Evolutionary conservation across 2,797 vertebrate genomes (phyloP), one percentile per base, ranked within the genome.

Genomic region (Phalloptychus januarius): DNA sequence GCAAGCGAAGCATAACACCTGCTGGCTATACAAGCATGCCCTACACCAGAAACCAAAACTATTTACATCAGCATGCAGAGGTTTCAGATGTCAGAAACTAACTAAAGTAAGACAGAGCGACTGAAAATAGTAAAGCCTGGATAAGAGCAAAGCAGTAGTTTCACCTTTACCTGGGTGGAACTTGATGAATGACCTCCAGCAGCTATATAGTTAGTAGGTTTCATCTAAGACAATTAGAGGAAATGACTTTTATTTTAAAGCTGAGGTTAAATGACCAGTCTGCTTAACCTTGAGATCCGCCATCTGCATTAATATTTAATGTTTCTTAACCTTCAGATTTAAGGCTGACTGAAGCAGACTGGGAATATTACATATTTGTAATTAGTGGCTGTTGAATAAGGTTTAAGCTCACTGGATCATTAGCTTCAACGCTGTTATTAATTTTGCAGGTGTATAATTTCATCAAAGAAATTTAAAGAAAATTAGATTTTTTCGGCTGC

Each of bases 341-440:
- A 87, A 87, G 89, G 90, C 90, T 93, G 92, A 94, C 93, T 93
- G 92, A 92, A 90, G 91, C 78, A 83, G 82, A 86, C 85, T 76
- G 84, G 91, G 86, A 82, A 92, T 92, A 95, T 93, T 93, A 92
- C 91, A 94, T 94, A 94, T 95, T 94, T 94, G 90, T 93, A 95
- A 94, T 95, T 94, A 95, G 93, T 85, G 83, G 82, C 90, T 84
- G 83, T 86, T 92, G 88, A 86, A 93, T 89, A 87, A 84, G 86
- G 81, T 85, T 94, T 90, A 93, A 92, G 91, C 91, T 92, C 79
- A 88, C 84, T 89, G 91, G 83, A 88, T 94, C 93, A 92, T 94
- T 94, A 93, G 83, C 80, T 86, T 92, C 90, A 93, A 94, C 90
- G 91, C 88, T 88, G 88, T 81, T 84, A 94, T 94, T 91, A 95